A percentile compares a stretch with the other conserved stretches of the same genome.
Conservation (phyloP, 2,888 invertebrate species). For the Lamellibrachia satsuma region DNA sequence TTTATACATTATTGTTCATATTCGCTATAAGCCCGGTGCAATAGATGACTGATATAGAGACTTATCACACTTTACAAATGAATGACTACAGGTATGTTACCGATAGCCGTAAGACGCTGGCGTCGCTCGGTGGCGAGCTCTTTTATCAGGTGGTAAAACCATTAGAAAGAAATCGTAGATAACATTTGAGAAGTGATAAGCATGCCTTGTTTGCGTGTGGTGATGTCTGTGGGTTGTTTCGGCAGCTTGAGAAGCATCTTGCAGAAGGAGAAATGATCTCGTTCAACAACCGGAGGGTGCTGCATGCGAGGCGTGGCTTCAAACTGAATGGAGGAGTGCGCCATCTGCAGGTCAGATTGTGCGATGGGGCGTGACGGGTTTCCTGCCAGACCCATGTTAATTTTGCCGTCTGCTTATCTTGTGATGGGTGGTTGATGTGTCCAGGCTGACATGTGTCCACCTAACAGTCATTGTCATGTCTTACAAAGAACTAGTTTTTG, state of each 20-base stretch:
- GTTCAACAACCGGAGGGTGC: constrained; percentile 59
- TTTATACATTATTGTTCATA: not conserved
- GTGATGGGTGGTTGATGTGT: not conserved
- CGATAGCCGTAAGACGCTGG: not conserved
- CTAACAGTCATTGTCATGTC: not conserved
- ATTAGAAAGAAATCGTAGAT: constrained; percentile 13
- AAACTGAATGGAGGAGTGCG: constrained; percentile 54
- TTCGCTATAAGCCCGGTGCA: not conserved
- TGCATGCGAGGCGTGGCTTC: constrained; percentile 54
- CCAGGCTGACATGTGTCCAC: not conserved
- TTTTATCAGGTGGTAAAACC: constrained; percentile 17
- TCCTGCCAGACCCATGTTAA: not conserved
- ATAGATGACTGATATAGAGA: not conserved
- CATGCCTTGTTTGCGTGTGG: not conserved
- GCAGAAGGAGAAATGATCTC: constrained; percentile 53
- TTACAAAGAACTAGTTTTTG: not conserved
- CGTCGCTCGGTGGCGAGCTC: not conserved
- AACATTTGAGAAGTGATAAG: constrained; percentile 8
- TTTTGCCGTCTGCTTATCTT: not conserved
- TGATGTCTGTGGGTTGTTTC: constrained; percentile 21
- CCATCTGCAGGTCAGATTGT: constrained; percentile 49
- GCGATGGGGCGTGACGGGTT: not conserved
- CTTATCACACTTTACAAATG: not conserved
- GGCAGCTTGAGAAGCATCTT: constrained; percentile 48
- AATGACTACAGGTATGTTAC: not conserved